phyloP scores from a whole-genome alignment of 2,113 vertebrate genomes.

The Ardeotis arabs region DNA sequence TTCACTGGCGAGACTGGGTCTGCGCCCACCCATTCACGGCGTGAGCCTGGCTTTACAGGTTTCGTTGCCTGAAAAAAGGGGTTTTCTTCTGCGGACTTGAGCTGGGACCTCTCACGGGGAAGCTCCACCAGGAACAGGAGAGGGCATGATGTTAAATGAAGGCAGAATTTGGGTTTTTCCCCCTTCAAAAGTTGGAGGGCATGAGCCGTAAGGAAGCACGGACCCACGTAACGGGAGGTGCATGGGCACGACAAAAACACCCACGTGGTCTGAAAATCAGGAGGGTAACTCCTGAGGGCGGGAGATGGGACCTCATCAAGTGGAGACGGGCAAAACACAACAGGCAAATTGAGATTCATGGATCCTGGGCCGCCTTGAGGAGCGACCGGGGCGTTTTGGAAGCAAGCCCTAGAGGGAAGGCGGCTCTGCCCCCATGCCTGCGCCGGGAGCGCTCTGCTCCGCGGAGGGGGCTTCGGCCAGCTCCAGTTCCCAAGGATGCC shows the following conservation, averaged over 20 bases:
- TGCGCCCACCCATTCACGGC: not conserved
- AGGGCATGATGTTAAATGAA: fast-evolving
- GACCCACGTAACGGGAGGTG: fast-evolving
- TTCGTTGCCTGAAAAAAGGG: not conserved
- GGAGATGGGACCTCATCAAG: not conserved
- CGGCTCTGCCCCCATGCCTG: no score
- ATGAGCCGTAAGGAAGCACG: fast-evolving
- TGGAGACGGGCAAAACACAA: fast-evolving
- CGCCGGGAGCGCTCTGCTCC: no score
- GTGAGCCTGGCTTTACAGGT: not conserved
- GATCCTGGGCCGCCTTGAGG: not conserved
- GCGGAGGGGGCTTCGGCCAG: not conserved
- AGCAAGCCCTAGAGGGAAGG: fast-evolving
- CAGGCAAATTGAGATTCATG: fast-evolving
- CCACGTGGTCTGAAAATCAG: fast-evolving
- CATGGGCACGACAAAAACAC: fast-evolving
- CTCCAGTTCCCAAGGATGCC: fast-evolving
- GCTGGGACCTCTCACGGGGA: not conserved
- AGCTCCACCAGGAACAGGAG: not conserved
- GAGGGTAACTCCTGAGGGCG: not conserved
- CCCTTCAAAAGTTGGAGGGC: not conserved
- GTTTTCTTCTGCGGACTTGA: not conserved
- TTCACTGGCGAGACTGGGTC: not conserved
- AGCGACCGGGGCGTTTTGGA: fast-evolving
- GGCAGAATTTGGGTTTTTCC: not conserved